Evolutionary conservation across 2,888 invertebrate species (phyloP).

Genomic region (Dryocosmus kuriphilus): DNA sequence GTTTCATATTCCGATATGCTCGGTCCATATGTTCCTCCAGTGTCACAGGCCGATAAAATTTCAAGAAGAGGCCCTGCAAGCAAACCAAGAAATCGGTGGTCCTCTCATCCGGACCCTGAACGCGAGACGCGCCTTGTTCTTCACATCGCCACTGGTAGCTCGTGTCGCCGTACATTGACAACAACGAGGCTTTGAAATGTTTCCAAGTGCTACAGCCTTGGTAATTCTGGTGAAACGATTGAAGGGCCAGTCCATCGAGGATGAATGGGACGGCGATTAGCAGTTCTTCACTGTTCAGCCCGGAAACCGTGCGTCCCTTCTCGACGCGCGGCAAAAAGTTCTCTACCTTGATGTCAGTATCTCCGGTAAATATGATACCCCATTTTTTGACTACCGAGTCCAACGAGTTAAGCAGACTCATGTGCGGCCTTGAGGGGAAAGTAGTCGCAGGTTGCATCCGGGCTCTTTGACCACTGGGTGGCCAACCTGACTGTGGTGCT

Average conservation of each 20-base stretch:
- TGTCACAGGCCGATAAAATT: too few relatives aligned
- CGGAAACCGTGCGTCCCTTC: conserved; percentile 12
- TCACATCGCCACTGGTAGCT: conserved; percentile 23
- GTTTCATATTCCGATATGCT: conserved; percentile 41
- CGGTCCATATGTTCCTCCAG: too few relatives aligned
- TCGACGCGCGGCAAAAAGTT: conserved; percentile 43
- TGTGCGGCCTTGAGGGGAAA: too few relatives aligned
- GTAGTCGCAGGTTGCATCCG: too few relatives aligned
- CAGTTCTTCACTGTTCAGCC: conserved; percentile 32
- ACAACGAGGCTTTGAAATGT: conserved; percentile 34
- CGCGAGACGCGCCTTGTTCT: conserved; percentile 21
- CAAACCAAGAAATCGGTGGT: too few relatives aligned
- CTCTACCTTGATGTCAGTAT: neutral
- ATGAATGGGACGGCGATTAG: conserved; percentile 18
- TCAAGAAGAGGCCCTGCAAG: too few relatives aligned
- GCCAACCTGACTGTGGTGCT: too few relatives aligned
- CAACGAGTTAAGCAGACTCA: too few relatives aligned
- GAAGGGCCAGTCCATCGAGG: conserved; percentile 19
- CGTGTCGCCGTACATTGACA: conserved; percentile 12
- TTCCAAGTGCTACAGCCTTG: conserved; percentile 9
- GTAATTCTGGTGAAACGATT: conserved; percentile 38
- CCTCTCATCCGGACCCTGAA: too few relatives aligned
- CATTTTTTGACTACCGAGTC: too few relatives aligned
- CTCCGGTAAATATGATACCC: neutral
- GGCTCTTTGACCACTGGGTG: too few relatives aligned